Percentiles rank a stretch among this genome's conserved stretches.
These are phyloP conservation scores for Ennomos quercinarius DNA, from an alignment of 2,888 invertebrate genomes.

Conservation along the genomic window DNA sequence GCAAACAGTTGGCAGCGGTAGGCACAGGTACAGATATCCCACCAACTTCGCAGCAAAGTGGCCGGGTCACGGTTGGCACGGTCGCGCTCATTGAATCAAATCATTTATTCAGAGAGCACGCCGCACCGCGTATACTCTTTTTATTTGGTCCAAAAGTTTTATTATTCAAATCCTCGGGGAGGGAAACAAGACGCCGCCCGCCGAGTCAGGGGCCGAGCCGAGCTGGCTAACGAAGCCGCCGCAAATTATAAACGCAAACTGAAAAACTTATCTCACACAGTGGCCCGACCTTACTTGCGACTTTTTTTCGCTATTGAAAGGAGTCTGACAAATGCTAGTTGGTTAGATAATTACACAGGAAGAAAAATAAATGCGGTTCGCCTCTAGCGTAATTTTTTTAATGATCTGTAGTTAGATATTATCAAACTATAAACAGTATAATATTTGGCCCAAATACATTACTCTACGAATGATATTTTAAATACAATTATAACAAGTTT, in stretches of 20 bases:
- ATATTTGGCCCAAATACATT: no score
- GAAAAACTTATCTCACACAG: constrained; percentile 27
- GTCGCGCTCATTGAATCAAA: constrained; percentile 25
- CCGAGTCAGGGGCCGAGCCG: constrained; percentile 43
- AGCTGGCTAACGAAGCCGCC: constrained; percentile 50
- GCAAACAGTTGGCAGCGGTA: neutral
- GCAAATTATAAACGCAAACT: constrained; percentile 49
- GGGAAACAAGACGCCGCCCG: constrained; percentile 46
- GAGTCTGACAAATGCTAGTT: no score
- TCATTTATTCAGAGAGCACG: constrained; percentile 40
- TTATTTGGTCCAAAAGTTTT: constrained; percentile 39
- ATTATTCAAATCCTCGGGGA: constrained; percentile 44
- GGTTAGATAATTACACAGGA: no score
- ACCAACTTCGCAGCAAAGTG: neutral
- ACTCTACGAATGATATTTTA: no score
- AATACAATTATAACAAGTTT: no score
- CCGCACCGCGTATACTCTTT: constrained; percentile 25
- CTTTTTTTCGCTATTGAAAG: no score
- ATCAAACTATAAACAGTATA: no score
- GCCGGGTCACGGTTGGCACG: neutral
- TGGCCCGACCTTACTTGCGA: neutral
- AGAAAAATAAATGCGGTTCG: no score
- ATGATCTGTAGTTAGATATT: no score
- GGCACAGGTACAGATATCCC: neutral
- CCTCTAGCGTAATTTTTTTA: no score